These are phyloP conservation scores for Haliclona indistincta DNA, from an alignment of 37 sponge, comb jelly and placozoan species.

Conservation along the genomic window DNA sequence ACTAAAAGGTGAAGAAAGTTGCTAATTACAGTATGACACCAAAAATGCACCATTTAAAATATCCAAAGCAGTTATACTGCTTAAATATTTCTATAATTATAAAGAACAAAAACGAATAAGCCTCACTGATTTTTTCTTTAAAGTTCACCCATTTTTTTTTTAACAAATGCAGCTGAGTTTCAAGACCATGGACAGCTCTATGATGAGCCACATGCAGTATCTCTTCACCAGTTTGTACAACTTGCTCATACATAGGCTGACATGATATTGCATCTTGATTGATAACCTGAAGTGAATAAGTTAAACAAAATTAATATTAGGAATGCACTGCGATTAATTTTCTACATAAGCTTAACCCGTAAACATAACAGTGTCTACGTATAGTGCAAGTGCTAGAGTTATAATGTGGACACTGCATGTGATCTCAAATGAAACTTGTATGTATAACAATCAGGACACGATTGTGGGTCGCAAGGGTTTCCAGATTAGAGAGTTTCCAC, in stretches of 20 bases:
- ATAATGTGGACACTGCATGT: too few species aligned
- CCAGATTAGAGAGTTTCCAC: background rate
- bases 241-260: slow-evolving; percentile 61
- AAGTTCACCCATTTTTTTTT: slow-evolving; percentile 64
- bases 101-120: background rate
- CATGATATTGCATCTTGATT: slow-evolving; percentile 46
- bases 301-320: background rate
- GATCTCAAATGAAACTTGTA: too few species aligned
- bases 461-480: too few species aligned
- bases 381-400: too few species aligned
- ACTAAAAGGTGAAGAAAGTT: too few species aligned
- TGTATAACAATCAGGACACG: too few species aligned
- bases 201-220: slow-evolving; percentile 75
- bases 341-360: background rate
- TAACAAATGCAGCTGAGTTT: slow-evolving; percentile 64
- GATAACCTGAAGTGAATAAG: slow-evolving; percentile 40
- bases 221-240: slow-evolving; percentile 49
- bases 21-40: background rate
- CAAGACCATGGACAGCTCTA: slow-evolving; percentile 53
- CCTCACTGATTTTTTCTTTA: slow-evolving; percentile 33
- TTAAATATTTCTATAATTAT: background rate
- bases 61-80: background rate
- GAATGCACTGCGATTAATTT: background rate
- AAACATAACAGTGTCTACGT: too few species aligned
- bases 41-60: background rate